Conservation (phyloP, 2,888 invertebrate species). For the Poecilus cupreus region DNA sequence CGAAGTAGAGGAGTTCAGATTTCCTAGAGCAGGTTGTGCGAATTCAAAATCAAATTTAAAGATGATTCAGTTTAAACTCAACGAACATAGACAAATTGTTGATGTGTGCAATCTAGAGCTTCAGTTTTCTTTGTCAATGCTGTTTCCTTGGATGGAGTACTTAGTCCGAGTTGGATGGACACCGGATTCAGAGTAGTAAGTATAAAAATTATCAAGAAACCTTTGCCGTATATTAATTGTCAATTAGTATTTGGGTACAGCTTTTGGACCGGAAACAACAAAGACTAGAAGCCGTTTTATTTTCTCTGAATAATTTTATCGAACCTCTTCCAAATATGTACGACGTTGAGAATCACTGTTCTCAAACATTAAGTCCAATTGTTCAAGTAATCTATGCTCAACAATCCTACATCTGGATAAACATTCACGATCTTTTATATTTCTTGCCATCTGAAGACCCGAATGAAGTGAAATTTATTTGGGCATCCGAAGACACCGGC, state of each 20-base stretch:
- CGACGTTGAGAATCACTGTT: constrained; percentile 71
- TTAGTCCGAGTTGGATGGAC: constrained; percentile 97
- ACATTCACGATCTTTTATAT: constrained; percentile 92
- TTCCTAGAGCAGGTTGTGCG: constrained; percentile 90
- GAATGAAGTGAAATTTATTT: constrained; percentile 81
- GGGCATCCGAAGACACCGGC: constrained; percentile 95
- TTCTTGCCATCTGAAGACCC: constrained; percentile 81
- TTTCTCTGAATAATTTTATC: constrained; percentile 87
- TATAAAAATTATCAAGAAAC: constrained; percentile 62
- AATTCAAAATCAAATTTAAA: constrained; percentile 94
- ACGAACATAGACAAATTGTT: constrained; percentile 80
- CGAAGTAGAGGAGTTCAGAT: constrained; percentile 90
- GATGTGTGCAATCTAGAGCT: constrained; percentile 86
- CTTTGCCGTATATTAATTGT: constrained; percentile 13
- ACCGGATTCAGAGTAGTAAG: constrained; percentile 91
- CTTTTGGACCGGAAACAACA: constrained; percentile 92
- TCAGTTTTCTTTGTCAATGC: constrained; percentile 83
- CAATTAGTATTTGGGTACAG: constrained; percentile 90
- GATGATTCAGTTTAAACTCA: constrained; percentile 86
- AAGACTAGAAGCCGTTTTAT: constrained; percentile 86
- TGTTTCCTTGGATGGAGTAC: constrained; percentile 97
- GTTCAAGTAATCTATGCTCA: constrained; percentile 79
- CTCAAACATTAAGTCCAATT: constrained; percentile 71
- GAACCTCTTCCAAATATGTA: constrained; percentile 76
- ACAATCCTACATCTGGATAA: constrained; percentile 90